Evolutionary conservation across 2,113 vertebrate species (phyloP).

Genomic region (Eurystomus gularis): DNA sequence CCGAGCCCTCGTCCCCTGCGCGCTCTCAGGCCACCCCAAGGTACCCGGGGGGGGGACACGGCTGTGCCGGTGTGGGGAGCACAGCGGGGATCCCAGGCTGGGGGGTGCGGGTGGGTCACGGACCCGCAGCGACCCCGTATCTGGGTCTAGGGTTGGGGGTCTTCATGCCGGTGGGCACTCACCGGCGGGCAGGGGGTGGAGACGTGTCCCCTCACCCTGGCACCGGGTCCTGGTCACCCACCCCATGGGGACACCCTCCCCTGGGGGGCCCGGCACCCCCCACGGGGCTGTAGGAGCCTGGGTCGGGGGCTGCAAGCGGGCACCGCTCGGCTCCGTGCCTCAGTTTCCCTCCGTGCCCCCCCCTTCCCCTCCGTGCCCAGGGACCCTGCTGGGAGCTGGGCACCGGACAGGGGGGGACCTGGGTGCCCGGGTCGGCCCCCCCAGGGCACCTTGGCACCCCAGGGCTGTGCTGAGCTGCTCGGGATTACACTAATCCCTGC

Average conservation of each 20-base stretch:
- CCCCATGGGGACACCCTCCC: background rate
- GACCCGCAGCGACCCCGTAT: too few species aligned
- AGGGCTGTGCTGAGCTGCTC: background rate
- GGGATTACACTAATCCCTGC: constrained; percentile 4
- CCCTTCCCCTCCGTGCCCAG: background rate
- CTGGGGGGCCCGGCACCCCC: background rate
- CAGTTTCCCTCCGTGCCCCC: background rate
- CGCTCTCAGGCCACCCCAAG: background rate
- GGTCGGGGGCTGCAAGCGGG: background rate
- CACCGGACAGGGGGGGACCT: fast-evolving
- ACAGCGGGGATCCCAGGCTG: background rate
- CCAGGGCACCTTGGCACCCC: background rate
- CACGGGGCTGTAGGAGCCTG: background rate
- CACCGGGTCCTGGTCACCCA: background rate
- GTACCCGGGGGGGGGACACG: background rate
- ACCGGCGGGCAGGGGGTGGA: background rate
- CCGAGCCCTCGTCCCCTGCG: background rate
- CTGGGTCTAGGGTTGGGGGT: background rate
- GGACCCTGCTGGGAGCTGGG: background rate
- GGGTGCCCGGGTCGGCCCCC: fast-evolving
- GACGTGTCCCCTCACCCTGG: background rate
- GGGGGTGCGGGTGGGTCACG: too few species aligned
- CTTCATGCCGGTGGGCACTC: background rate
- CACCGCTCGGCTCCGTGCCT: background rate
- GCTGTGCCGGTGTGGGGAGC: background rate